These are phyloP conservation scores for Falcunculus frontatus DNA, from an alignment of 2,113 vertebrate genomes.

Conservation along the genomic window DNA sequence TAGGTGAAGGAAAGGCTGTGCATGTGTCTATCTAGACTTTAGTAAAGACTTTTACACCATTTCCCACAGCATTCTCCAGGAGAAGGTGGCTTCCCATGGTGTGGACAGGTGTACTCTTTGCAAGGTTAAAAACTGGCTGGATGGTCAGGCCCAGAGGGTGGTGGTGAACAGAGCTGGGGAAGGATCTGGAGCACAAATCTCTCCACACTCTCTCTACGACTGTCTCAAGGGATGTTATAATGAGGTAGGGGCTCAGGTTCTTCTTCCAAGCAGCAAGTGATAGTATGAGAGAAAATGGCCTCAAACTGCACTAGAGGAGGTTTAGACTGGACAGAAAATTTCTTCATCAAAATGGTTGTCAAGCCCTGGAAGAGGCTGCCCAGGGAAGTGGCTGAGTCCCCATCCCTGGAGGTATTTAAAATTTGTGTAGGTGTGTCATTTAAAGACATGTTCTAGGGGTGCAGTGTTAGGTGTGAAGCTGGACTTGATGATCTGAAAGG, in stretches of 20 bases:
- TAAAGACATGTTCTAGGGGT: background rate
- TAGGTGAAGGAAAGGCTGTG: background rate
- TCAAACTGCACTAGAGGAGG: background rate
- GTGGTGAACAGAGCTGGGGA: accelerated
- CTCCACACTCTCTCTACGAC: background rate
- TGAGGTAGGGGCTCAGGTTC: accelerated
- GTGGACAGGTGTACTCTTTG: background rate
- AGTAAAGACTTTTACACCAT: background rate
- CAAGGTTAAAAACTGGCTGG: background rate
- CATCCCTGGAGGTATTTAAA: background rate
- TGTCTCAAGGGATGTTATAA: background rate
- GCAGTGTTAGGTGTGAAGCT: background rate
- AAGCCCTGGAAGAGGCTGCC: background rate
- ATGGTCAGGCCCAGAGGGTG: background rate
- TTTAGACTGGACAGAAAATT: background rate
- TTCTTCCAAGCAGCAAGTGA: background rate
- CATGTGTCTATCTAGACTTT: background rate
- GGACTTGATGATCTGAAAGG: background rate
- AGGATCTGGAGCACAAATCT: background rate
- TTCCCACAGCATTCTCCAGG: background rate
- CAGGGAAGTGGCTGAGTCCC: background rate
- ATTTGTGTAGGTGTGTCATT: background rate
- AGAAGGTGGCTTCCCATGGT: background rate
- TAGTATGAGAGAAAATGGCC: accelerated
- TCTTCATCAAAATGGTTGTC: background rate